These are phyloP conservation scores for Drosophila setifemur DNA, from an alignment of 1,140 invertebrate genomes.

Conservation along the genomic window DNA sequence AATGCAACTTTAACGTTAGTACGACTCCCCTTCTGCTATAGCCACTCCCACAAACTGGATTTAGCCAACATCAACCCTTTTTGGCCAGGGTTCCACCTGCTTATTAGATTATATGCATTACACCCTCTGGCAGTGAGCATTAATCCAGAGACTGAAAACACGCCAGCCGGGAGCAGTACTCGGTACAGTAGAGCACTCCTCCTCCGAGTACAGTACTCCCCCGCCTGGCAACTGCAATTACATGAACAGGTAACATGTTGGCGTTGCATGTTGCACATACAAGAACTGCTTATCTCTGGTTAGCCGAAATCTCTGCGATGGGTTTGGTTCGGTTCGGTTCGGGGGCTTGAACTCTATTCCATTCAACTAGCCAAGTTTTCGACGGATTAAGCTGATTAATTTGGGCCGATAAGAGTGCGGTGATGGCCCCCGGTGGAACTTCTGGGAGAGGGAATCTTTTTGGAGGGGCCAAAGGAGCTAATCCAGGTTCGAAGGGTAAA, in stretches of 20 bases:
- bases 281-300: conserved; percentile 66
- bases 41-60: conserved; percentile 9
- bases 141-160: conserved; percentile 55
- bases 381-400: conserved; percentile 81
- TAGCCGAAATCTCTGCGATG: conserved; percentile 47
- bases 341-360: conserved; percentile 18
- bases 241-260: conserved; percentile 64
- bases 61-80: conserved; percentile 32
- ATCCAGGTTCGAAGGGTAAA: conserved; percentile 76
- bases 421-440: conserved; percentile 31
- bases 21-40: conserved; percentile 23
- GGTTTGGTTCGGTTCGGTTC: too few relatives aligned
- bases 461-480: conserved; percentile 19
- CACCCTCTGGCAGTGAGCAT: conserved; percentile 62
- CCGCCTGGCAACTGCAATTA: conserved; percentile 27
- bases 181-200: neutral
- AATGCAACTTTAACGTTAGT: conserved; percentile 66
- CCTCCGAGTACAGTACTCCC: too few relatives aligned
- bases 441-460: neutral
- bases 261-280: conserved; percentile 68
- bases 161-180: conserved; percentile 25
- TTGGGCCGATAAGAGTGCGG: conserved; percentile 74
- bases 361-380: conserved; percentile 68
- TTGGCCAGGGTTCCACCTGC: conserved; percentile 54
- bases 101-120: conserved; percentile 79